phyloP scores from a whole-genome alignment of 2,888 invertebrate genomes.

The Aleiodes testaceus region DNA sequence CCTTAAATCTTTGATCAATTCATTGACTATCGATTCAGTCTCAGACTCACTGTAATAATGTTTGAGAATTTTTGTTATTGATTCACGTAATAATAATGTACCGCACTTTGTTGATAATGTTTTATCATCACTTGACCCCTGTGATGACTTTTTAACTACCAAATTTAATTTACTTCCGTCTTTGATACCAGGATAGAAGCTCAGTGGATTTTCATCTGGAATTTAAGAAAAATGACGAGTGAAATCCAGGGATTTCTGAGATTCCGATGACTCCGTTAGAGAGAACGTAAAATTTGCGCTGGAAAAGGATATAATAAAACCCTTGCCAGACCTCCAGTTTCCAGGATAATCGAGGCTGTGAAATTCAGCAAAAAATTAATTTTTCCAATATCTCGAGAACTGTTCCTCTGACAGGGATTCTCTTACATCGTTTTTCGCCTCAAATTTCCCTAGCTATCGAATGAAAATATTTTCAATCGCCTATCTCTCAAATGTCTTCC shows the following conservation, averaged over 20 bases:
- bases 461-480: background rate
- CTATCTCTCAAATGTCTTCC: too few species aligned
- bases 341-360: too few species aligned
- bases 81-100: conserved; percentile 75
- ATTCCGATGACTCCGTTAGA: background rate
- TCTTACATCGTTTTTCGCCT: too few species aligned
- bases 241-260: background rate
- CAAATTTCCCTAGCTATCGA: background rate
- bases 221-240: background rate
- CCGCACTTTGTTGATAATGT: conserved; percentile 54
- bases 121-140: conserved; percentile 59
- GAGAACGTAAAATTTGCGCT: background rate
- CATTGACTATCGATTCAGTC: conserved; percentile 77
- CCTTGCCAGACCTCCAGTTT: too few species aligned
- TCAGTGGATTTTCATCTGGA: conserved; percentile 80
- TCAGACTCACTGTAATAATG: conserved; percentile 79
- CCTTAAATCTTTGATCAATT: conserved; percentile 76
- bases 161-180: conserved; percentile 84
- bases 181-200: conserved; percentile 82
- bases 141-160: conserved; percentile 77
- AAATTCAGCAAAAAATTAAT: too few species aligned
- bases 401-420: too few species aligned
- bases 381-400: too few species aligned
- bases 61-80: conserved; percentile 76
- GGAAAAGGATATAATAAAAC: too few species aligned